Evolutionary conservation across 2,888 invertebrate species (phyloP).

Genomic region (Tanytarsus gracilentus): DNA sequence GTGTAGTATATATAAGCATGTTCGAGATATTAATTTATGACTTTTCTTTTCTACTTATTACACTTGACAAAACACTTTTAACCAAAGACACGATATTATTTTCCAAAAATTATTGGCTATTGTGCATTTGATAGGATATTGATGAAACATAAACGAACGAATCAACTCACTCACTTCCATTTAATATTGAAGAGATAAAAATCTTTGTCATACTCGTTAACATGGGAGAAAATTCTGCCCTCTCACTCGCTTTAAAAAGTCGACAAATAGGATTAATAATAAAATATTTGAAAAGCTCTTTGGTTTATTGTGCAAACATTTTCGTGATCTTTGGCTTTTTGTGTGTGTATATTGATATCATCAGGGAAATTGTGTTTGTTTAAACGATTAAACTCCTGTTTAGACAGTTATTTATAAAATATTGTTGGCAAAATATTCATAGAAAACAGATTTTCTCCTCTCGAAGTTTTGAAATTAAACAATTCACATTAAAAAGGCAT

Average conservation of each 20-base stretch:
- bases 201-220: background rate
- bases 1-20: background rate
- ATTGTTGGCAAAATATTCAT: too few species aligned
- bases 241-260: background rate
- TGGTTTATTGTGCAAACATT: background rate
- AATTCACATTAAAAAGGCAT: background rate
- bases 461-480: background rate
- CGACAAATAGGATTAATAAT: background rate
- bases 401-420: too few species aligned
- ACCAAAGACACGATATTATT: background rate
- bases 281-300: background rate
- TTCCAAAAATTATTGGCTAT: too few species aligned
- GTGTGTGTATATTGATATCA: background rate
- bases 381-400: too few species aligned
- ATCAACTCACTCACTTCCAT: background rate
- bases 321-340: background rate
- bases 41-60: background rate
- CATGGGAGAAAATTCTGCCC: background rate
- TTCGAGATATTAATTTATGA: constrained; percentile 7
- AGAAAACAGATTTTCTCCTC: too few species aligned
- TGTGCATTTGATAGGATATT: constrained; percentile 24
- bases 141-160: background rate
- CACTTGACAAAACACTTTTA: constrained; percentile 13
- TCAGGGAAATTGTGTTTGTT: too few species aligned
- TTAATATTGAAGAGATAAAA: background rate